phyloP scores from a whole-genome alignment of 2,888 invertebrate genomes.

The Physocephala rufipes region DNA sequence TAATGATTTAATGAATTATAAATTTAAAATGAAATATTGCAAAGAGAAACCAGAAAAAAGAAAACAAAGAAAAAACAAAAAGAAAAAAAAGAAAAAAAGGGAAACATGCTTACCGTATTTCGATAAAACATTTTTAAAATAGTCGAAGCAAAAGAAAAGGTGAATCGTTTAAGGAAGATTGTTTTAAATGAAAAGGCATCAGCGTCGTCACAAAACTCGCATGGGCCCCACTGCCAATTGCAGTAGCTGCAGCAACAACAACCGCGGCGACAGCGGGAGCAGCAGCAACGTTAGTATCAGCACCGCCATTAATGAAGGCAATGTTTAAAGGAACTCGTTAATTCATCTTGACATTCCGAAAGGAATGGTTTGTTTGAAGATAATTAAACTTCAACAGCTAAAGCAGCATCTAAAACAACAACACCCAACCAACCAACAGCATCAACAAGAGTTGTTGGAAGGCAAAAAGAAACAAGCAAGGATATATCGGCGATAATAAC shows the following conservation, averaged over 20 bases:
- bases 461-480: too few relatives aligned
- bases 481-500: too few relatives aligned
- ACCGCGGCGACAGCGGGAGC: not conserved
- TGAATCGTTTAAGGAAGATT: not conserved
- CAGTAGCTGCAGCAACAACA: not conserved
- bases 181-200: not conserved
- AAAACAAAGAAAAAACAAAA: not conserved
- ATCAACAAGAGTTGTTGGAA: too few relatives aligned
- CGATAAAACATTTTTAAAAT: not conserved
- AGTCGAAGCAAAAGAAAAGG: not conserved
- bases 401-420: slow-evolving; percentile 16
- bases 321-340: slow-evolving; percentile 23
- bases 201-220: not conserved
- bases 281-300: too few relatives aligned
- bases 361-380: slow-evolving; percentile 46
- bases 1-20: not conserved
- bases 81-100: not conserved
- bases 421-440: slow-evolving; percentile 1
- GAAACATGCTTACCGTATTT: too few relatives aligned
- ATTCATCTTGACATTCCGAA: slow-evolving; percentile 49
- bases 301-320: not conserved
- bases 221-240: too few relatives aligned
- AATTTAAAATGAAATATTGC: too few relatives aligned
- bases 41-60: not conserved
- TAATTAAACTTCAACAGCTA: slow-evolving; percentile 20